phyloP scores from a whole-genome alignment of 1,140 invertebrate species.

The Anastatus disparis region DNA sequence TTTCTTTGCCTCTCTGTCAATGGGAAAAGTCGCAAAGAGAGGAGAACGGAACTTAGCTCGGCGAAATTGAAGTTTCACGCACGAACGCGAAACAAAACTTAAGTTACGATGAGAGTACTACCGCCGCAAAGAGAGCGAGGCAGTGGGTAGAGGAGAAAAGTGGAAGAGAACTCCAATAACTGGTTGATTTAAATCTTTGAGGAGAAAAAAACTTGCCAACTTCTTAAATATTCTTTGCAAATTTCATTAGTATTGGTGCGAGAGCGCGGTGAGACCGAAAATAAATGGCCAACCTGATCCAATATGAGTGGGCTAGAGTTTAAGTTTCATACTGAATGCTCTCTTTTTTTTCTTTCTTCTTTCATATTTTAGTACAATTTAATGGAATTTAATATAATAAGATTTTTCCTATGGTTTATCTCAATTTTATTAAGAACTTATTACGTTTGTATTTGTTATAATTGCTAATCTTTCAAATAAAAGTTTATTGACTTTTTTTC shows the following conservation, averaged over 20 bases:
- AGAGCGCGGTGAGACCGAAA: too few species aligned
- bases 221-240: constrained; percentile 28
- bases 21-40: constrained; percentile 13
- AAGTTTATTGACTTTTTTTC: too few species aligned
- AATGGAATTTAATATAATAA: too few species aligned
- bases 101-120: background rate
- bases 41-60: background rate
- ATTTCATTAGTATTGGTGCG: constrained; percentile 21
- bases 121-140: background rate
- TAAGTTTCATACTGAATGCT: too few species aligned
- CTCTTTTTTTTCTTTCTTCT: too few species aligned
- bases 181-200: constrained; percentile 27
- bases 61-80: constrained; percentile 46
- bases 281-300: background rate
- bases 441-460: too few species aligned
- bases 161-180: constrained; percentile 15
- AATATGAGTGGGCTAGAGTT: background rate
- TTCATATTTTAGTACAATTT: too few species aligned
- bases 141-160: background rate
- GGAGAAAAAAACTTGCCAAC: background rate
- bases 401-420: too few species aligned
- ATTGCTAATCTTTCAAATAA: too few species aligned
- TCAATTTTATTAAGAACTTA: too few species aligned
- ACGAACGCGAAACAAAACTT: constrained; percentile 12
- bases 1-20: constrained; percentile 7